Conservation (phyloP, 2,797 vertebrate species). For the Botia almorhae region DNA sequence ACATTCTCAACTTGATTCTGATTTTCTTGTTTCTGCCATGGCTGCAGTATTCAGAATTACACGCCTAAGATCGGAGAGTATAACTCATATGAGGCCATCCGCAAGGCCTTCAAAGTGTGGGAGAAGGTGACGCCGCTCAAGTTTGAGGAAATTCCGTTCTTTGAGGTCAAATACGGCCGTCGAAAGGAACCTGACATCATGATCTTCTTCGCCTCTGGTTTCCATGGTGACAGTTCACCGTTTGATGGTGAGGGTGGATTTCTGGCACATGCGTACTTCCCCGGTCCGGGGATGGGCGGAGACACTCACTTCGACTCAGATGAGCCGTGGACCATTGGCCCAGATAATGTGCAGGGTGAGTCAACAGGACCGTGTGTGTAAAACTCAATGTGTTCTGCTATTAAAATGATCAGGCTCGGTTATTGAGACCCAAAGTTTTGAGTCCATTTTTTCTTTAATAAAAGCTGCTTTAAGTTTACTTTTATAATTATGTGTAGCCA, state of each 20-base stretch:
- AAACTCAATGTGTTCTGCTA: not conserved
- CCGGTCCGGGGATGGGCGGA: conserved; percentile 92
- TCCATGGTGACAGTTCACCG: conserved; percentile 95
- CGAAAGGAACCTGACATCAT: conserved; percentile 93
- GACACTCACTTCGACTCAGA: conserved; percentile 95
- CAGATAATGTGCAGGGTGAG: conserved; percentile 87
- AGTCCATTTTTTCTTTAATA: not conserved
- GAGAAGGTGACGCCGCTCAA: conserved; percentile 85
- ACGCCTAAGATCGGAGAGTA: conserved; percentile 92
- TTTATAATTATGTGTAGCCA: not conserved
- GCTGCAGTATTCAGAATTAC: conserved; percentile 92
- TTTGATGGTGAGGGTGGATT: conserved; percentile 94
- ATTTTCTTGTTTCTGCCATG: conserved; percentile 10
- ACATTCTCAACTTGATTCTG: not conserved
- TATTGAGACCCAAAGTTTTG: not conserved
- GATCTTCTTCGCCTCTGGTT: conserved; percentile 95
- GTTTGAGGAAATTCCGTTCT: conserved; percentile 91
- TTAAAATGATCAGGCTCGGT: not conserved
- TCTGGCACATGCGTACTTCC: conserved; percentile 94
- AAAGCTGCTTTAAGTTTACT: not conserved
- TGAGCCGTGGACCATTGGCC: conserved; percentile 94
- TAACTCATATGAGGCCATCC: conserved; percentile 86
- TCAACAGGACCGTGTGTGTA: not conserved
- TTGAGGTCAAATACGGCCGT: conserved; percentile 87
- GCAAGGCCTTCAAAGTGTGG: conserved; percentile 90